Evolutionary conservation across 2,888 invertebrate species (phyloP).

Genomic region (Syrphus vitripennis): DNA sequence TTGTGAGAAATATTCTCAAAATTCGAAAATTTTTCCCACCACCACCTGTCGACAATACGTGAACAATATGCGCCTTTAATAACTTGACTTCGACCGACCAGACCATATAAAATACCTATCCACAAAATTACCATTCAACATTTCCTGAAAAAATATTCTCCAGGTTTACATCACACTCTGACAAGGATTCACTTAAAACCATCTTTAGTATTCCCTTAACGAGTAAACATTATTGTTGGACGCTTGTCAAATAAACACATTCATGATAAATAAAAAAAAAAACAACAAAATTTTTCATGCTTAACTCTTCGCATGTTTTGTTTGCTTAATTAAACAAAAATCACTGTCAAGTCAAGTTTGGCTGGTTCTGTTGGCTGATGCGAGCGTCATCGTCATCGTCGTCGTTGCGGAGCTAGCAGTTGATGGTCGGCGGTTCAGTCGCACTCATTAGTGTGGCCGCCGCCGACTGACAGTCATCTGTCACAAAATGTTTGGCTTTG

Average conservation of each 20-base stretch:
- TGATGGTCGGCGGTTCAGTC: too few species aligned
- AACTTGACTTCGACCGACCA: neutral
- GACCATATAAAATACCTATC: neutral
- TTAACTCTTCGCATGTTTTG: constrained; percentile 53
- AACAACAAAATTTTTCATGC: neutral
- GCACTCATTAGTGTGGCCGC: constrained; percentile 66
- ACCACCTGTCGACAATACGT: neutral
- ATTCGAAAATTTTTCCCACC: neutral
- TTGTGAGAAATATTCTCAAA: neutral
- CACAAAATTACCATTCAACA: neutral
- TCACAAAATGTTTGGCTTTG: constrained; percentile 54
- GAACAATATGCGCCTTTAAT: neutral
- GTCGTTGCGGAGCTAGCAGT: neutral
- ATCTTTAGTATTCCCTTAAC: constrained; percentile 39
- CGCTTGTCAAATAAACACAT: constrained; percentile 35
- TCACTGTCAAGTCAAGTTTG: constrained; percentile 38
- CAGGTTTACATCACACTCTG: neutral
- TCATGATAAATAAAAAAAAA: neutral
- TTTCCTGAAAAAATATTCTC: neutral
- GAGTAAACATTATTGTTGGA: constrained; percentile 36
- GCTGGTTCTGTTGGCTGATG: neutral
- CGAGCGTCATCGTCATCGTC: too few species aligned
- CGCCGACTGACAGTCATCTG: constrained; percentile 67
- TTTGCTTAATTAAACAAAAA: constrained; percentile 70
- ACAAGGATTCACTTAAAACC: constrained; percentile 13